phyloP scores from a whole-genome alignment of 2,888 invertebrate species.

The Anodontia alba region DNA sequence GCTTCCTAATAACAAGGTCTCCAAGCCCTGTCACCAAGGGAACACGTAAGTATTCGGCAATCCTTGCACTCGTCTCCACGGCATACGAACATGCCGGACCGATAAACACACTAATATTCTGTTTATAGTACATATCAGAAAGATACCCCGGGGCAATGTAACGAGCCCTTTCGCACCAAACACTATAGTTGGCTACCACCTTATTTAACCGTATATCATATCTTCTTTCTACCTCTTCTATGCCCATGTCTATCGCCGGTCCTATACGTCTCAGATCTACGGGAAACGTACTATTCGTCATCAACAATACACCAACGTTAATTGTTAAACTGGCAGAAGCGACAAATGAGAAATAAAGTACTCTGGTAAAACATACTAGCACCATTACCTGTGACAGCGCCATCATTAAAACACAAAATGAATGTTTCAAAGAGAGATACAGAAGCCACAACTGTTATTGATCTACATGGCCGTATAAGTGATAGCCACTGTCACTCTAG shows the following conservation, averaged over 20 bases:
- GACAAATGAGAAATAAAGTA: background rate
- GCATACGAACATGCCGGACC: conserved; percentile 57
- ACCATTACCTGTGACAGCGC: background rate
- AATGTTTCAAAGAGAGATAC: background rate
- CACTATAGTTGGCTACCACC: conserved; percentile 42
- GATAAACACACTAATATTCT: conserved; percentile 52
- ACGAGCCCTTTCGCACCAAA: conserved; percentile 43
- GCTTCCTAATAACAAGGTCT: conserved; percentile 45
- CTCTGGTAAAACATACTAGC: background rate
- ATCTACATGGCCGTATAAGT: background rate
- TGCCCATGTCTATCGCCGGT: conserved; percentile 52
- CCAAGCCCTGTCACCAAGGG: conserved; percentile 58
- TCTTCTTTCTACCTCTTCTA: conserved; percentile 37
- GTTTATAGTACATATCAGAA: conserved; percentile 39
- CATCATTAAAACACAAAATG: background rate
- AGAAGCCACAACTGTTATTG: background rate
- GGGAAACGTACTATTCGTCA: conserved; percentile 51
- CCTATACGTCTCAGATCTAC: conserved; percentile 48
- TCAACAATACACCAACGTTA: conserved; percentile 49
- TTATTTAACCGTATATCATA: conserved; percentile 46
- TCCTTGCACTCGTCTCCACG: conserved; percentile 45
- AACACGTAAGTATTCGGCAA: conserved; percentile 51
- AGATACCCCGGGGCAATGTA: conserved; percentile 40
- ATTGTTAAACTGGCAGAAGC: background rate
- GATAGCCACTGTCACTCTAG: background rate